Percentiles rank a stretch among this genome's conserved stretches.
Conservation (phyloP, 2,797 vertebrate species). For the Parauchenoglanis punctatus region DNA sequence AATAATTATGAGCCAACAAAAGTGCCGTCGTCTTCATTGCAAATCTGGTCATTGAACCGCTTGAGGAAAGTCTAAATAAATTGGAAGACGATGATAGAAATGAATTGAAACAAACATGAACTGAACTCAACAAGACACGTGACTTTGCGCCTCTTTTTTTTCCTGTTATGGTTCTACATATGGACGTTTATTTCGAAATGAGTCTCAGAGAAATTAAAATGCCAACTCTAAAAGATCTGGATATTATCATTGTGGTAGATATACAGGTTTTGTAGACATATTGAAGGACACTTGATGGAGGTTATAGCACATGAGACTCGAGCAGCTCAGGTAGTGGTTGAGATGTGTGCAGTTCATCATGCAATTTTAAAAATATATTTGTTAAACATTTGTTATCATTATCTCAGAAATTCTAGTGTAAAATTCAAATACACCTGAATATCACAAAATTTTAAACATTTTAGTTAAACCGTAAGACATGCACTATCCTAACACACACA, state of each 20-base stretch:
- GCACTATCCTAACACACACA: not conserved
- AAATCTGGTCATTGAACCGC: not conserved
- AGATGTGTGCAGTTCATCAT: not conserved
- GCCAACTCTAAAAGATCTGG: not conserved
- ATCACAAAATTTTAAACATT: slow-evolving; percentile 1
- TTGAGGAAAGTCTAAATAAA: not conserved
- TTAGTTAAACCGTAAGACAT: not conserved
- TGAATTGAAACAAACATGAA: not conserved
- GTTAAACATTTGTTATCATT: not conserved
- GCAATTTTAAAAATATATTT: not conserved
- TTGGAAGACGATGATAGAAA: not conserved
- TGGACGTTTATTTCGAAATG: not conserved
- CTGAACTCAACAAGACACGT: not conserved
- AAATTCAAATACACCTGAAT: not conserved
- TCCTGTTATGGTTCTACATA: not conserved
- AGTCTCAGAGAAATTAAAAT: not conserved
- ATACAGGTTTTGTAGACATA: not conserved
- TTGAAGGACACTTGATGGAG: not conserved
- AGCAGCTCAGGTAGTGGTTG: not conserved
- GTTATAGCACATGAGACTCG: not conserved
- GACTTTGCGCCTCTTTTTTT: not conserved
- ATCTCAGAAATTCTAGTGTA: too few species aligned
- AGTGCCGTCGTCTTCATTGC: not conserved
- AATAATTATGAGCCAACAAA: not conserved
- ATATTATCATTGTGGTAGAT: not conserved